Conservation (phyloP, 2,888 invertebrate genomes). For the Globia sparganii region DNA sequence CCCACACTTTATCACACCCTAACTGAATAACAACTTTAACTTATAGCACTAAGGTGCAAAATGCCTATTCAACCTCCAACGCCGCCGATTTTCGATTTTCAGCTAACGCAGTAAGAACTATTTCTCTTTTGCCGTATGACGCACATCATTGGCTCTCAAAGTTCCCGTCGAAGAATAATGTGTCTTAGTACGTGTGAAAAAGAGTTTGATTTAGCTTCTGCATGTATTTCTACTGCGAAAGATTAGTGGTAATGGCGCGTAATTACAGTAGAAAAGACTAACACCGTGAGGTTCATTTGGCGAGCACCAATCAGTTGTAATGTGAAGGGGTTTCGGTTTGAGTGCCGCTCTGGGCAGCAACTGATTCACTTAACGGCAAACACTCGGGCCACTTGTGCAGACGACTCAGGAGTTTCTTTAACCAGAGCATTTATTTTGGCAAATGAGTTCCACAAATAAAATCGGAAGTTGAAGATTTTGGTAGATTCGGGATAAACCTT, state of each 20-base stretch:
- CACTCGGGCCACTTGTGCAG: slow-evolving; percentile 67
- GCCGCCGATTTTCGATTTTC: slow-evolving; percentile 82
- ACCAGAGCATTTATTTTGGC: slow-evolving; percentile 27
- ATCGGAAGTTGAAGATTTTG: not conserved
- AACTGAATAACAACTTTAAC: slow-evolving; percentile 74
- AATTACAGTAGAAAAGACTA: slow-evolving; percentile 90
- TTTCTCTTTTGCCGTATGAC: slow-evolving; percentile 76
- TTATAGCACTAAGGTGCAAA: slow-evolving; percentile 57
- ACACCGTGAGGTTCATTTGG: slow-evolving; percentile 89
- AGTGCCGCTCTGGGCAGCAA: slow-evolving; percentile 77
- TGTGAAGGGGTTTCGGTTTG: slow-evolving; percentile 82
- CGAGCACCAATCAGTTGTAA: slow-evolving; percentile 83
- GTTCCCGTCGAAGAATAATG: slow-evolving; percentile 65
- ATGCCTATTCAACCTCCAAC: slow-evolving; percentile 51
- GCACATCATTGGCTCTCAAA: slow-evolving; percentile 57
- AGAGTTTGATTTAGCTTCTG: slow-evolving; percentile 70
- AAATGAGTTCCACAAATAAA: slow-evolving; percentile 31
- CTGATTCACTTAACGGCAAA: slow-evolving; percentile 83
- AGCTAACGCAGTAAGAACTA: slow-evolving; percentile 82
- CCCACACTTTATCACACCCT: slow-evolving; percentile 71
- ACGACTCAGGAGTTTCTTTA: slow-evolving; percentile 47
- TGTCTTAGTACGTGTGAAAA: slow-evolving; percentile 69
- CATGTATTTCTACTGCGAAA: slow-evolving; percentile 70
- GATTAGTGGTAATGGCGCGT: slow-evolving; percentile 89
- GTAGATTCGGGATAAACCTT: not conserved